Percentiles rank a stretch among this genome's conserved stretches.
Conservation (phyloP, 2,888 invertebrate species). For the Alsophila aescularia region DNA sequence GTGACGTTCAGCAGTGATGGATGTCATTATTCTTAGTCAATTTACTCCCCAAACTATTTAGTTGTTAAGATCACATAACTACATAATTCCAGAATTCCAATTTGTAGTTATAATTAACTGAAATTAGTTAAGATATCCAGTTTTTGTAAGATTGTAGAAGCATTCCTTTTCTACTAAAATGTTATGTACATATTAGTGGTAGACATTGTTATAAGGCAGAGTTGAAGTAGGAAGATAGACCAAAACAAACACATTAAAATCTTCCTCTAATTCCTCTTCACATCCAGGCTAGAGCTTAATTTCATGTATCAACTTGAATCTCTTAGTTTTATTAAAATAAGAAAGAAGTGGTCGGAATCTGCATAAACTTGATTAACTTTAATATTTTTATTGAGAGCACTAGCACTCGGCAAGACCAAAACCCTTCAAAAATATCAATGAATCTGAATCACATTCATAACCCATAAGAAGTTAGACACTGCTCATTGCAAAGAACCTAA, state of each 20-base stretch:
- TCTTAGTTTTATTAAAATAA: background rate
- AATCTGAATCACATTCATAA: background rate
- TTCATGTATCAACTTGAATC: background rate
- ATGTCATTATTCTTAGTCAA: slow-evolving; percentile 76
- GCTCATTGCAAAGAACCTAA: too few species aligned
- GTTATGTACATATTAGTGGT: slow-evolving; percentile 78
- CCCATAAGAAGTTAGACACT: too few species aligned
- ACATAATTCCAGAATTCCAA: slow-evolving; percentile 51
- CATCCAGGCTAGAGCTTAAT: background rate
- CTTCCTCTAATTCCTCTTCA: background rate
- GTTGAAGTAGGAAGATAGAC: slow-evolving; percentile 43
- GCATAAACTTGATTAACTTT: background rate
- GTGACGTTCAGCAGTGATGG: slow-evolving; percentile 44
- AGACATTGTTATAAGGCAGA: slow-evolving; percentile 57
- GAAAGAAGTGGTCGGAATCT: too few species aligned
- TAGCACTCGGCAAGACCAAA: slow-evolving; percentile 10
- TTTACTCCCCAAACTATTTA: slow-evolving; percentile 70
- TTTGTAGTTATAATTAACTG: slow-evolving; percentile 46
- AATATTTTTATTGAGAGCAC: background rate
- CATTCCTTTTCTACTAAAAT: slow-evolving; percentile 36
- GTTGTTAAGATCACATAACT: slow-evolving; percentile 50
- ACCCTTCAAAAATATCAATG: background rate
- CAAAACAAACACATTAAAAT: slow-evolving; percentile 33
- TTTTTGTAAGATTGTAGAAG: slow-evolving; percentile 41
- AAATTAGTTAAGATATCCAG: slow-evolving; percentile 46